Evolutionary conservation across 2,888 invertebrate genomes (phyloP).

Genomic region (Epiblema foenella): DNA sequence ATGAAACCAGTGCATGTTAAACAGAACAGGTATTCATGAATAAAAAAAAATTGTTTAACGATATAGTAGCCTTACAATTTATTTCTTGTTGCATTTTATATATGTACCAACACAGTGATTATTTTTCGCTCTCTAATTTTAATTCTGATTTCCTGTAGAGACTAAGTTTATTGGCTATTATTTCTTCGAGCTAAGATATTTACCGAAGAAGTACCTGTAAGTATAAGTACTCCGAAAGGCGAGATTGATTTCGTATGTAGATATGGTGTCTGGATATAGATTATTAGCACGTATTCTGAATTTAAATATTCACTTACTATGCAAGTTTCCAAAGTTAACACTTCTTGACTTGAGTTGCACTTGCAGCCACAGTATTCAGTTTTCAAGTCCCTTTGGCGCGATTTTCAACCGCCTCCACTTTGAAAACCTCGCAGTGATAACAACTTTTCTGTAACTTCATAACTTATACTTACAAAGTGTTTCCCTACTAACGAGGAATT

Average conservation of each 20-base stretch:
- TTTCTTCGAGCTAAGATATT: not conserved
- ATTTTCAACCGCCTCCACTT: constrained; percentile 10
- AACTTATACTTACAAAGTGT: not conserved
- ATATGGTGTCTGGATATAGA: not conserved
- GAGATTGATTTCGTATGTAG: not conserved
- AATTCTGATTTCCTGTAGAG: too few relatives aligned
- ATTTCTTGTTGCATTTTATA: too few relatives aligned
- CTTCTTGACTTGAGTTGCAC: not conserved
- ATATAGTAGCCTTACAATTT: too few relatives aligned
- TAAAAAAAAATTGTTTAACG: too few relatives aligned
- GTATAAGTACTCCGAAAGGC: not conserved
- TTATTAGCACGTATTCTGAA: not conserved
- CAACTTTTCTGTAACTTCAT: constrained; percentile 2
- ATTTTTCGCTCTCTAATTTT: too few relatives aligned
- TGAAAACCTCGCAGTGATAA: not conserved
- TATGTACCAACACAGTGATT: too few relatives aligned
- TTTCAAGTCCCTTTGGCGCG: constrained; percentile 11
- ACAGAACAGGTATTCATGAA: too few relatives aligned
- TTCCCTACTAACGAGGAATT: constrained; percentile 5
- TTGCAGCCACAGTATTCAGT: not conserved
- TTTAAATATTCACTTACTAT: not conserved
- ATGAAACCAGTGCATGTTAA: not conserved
- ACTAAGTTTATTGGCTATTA: not conserved
- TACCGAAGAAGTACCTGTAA: not conserved
- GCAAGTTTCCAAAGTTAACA: constrained; percentile 2